Conservation (phyloP, 2,113 vertebrate species). For the Felis chaus region DNA sequence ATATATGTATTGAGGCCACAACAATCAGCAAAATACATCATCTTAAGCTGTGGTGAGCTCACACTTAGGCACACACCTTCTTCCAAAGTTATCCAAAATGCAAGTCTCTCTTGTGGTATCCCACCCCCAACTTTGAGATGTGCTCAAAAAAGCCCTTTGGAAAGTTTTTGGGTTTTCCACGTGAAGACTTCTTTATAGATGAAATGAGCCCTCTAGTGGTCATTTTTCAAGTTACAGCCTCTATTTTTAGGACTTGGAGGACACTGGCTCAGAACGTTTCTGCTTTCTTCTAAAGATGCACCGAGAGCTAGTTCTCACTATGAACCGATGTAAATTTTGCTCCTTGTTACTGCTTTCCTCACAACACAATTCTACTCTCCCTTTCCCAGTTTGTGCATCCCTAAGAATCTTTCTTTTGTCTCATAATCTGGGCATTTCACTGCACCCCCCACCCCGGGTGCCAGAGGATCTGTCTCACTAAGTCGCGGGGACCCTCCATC, state of each 20-base stretch:
- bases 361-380: background rate
- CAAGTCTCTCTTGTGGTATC: rapidly evolving
- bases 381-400: background rate
- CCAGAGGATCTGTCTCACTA: background rate
- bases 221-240: slow-evolving; percentile 46
- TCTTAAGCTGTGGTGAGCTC: background rate
- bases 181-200: slow-evolving; percentile 40
- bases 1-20: background rate
- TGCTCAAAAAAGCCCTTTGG: background rate
- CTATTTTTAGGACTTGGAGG: background rate
- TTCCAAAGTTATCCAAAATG: too few relatives aligned
- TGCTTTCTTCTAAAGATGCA: background rate
- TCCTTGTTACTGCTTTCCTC: background rate
- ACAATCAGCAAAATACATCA: background rate
- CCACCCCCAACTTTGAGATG: background rate
- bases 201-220: slow-evolving; percentile 81
- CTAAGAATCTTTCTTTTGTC: background rate
- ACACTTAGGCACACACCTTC: background rate
- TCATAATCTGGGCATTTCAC: rapidly evolving
- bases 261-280: background rate
- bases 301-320: background rate
- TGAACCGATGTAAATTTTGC: background rate
- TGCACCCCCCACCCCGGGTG: background rate
- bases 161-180: background rate
- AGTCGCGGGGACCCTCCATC: rapidly evolving